Evolutionary conservation across 2,113 vertebrate species (phyloP).

Genomic region (Nothoprocta pentlandii): DNA sequence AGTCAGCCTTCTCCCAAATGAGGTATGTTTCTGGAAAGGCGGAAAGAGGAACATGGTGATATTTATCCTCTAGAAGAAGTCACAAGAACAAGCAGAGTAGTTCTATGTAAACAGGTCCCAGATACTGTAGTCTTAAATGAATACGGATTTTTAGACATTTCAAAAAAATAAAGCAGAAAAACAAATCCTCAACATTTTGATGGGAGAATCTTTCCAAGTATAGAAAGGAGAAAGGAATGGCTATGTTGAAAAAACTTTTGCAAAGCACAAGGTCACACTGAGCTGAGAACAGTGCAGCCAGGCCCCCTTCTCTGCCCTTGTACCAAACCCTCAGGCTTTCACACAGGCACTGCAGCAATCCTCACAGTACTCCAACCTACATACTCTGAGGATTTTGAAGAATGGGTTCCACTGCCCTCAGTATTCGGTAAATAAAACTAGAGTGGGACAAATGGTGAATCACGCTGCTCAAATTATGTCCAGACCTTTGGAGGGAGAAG

Average conservation of each 20-base stretch:
- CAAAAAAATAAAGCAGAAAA: not conserved
- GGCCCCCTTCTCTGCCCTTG: not conserved
- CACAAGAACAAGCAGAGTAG: not conserved
- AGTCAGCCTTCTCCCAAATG: not conserved
- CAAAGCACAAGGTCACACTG: not conserved
- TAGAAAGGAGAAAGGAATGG: not conserved
- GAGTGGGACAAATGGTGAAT: not conserved
- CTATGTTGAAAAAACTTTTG: not conserved
- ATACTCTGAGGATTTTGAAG: fast-evolving
- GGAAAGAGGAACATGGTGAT: not conserved
- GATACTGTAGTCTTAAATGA: not conserved
- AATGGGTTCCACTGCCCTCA: not conserved
- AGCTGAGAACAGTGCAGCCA: not conserved
- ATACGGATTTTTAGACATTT: not conserved
- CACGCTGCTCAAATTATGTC: not conserved
- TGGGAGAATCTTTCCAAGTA: not conserved
- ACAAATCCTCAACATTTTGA: not conserved
- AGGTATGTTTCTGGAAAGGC: not conserved
- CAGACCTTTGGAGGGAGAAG: not conserved
- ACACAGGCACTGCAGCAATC: not conserved
- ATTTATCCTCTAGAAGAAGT: not conserved
- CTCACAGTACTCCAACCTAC: fast-evolving
- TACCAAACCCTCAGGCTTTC: not conserved
- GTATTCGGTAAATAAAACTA: not conserved
- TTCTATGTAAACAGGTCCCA: not conserved